Evolutionary conservation across 2,113 vertebrate species (phyloP).

Genomic region (Siniperca chuatsi): DNA sequence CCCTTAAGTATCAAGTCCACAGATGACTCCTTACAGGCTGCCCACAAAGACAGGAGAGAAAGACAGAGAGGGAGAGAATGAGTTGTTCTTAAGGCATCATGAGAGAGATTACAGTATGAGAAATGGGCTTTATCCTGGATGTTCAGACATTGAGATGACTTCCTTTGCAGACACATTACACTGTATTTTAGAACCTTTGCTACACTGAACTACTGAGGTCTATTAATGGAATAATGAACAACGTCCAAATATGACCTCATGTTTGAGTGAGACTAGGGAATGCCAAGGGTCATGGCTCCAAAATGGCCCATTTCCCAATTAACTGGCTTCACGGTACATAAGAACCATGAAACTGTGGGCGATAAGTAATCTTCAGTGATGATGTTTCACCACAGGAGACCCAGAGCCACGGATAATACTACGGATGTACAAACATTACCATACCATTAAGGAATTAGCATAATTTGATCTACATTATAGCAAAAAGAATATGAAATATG

Average conservation of each 20-base stretch:
- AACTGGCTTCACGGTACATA: slow-evolving; percentile 28
- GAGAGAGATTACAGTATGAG: slow-evolving; percentile 37
- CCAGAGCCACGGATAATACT: neutral
- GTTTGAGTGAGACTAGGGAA: slow-evolving; percentile 22
- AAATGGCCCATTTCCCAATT: slow-evolving; percentile 33
- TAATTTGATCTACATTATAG: slow-evolving; percentile 14
- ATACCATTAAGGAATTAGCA: slow-evolving; percentile 7
- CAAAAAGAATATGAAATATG: neutral
- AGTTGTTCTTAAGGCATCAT: slow-evolving; percentile 48
- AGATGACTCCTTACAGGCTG: slow-evolving; percentile 74
- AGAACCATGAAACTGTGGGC: slow-evolving; percentile 22
- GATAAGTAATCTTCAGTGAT: slow-evolving; percentile 18
- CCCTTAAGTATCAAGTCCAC: slow-evolving; percentile 53
- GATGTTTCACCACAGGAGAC: slow-evolving; percentile 39
- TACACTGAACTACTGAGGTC: slow-evolving; percentile 12
- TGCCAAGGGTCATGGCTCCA: slow-evolving; percentile 5
- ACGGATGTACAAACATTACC: neutral
- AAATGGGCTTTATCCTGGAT: slow-evolving; percentile 26
- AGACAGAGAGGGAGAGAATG: slow-evolving; percentile 50
- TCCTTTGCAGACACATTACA: slow-evolving; percentile 25
- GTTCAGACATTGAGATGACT: slow-evolving; percentile 36
- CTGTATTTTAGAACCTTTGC: slow-evolving; percentile 3
- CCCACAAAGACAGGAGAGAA: slow-evolving; percentile 60
- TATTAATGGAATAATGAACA: slow-evolving; percentile 48
- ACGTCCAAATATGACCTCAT: slow-evolving; percentile 43